These are phyloP conservation scores for Macquaria ambigua DNA, from an alignment of 2,113 vertebrate genomes.

Conservation along the genomic window DNA sequence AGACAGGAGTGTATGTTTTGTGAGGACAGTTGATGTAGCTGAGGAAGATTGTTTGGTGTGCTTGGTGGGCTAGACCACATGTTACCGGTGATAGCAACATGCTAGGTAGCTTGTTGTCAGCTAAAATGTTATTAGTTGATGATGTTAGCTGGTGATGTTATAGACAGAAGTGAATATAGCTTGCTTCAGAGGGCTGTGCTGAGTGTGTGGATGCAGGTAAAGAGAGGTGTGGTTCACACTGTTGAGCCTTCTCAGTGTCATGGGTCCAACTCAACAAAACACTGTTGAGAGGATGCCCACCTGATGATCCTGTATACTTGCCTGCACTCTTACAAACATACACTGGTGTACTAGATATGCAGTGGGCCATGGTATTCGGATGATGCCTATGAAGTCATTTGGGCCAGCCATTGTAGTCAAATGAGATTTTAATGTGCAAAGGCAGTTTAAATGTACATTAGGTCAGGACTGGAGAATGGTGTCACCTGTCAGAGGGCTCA, in stretches of 20 bases:
- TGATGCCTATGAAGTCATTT: not conserved
- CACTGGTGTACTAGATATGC: too few species aligned
- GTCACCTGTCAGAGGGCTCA: not conserved
- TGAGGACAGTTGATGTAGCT: not conserved
- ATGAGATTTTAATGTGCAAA: too few species aligned
- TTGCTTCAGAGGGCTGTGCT: not conserved
- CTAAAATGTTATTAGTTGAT: not conserved
- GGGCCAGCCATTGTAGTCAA: not conserved
- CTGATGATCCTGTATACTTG: not conserved
- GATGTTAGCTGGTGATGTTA: not conserved
- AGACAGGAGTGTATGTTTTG: not conserved
- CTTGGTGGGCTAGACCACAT: not conserved
- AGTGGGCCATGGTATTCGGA: not conserved
- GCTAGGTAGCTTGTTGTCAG: not conserved
- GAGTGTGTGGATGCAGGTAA: not conserved
- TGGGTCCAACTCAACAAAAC: not conserved
- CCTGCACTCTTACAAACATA: not conserved
- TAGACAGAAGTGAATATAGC: not conserved
- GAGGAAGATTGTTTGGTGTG: not conserved
- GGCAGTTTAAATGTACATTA: not conserved
- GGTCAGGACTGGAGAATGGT: not conserved
- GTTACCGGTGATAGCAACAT: not conserved
- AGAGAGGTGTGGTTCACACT: not conserved
- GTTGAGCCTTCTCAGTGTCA: not conserved
- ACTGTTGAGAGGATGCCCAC: not conserved